phyloP scores from a whole-genome alignment of 2,113 vertebrate species.

The Podocnemis expansa region DNA sequence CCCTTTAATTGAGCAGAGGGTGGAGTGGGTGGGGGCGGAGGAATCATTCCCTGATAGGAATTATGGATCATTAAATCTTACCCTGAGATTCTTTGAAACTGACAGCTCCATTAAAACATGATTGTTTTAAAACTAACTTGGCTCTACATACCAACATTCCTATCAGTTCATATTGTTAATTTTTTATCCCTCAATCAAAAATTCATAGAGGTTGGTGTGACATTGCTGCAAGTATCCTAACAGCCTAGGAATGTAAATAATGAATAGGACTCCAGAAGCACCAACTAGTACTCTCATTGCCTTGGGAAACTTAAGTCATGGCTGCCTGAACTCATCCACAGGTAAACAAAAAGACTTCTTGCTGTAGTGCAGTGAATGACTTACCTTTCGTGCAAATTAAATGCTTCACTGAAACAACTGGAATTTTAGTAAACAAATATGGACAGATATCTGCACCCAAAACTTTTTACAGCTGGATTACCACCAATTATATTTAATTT shows the following conservation, averaged over 20 bases:
- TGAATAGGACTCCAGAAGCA: background rate
- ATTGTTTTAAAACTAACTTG: constrained; percentile 14
- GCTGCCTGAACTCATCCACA: constrained; percentile 32
- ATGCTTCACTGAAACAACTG: background rate
- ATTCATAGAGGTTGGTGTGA: constrained; percentile 60
- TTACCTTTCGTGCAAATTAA: constrained; percentile 29
- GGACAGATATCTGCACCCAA: background rate
- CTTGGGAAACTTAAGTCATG: background rate
- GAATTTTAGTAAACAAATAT: background rate
- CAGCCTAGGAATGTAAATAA: constrained; percentile 40
- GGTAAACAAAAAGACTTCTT: constrained; percentile 2
- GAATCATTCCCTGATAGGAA: background rate
- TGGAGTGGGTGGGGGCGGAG: background rate
- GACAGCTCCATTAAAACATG: background rate
- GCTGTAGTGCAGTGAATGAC: constrained; percentile 1
- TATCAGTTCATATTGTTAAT: constrained; percentile 57
- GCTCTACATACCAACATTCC: constrained; percentile 4
- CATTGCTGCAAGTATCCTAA: constrained; percentile 25
- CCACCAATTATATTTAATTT: background rate
- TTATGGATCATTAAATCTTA: background rate
- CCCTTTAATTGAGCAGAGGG: background rate
- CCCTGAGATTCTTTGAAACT: background rate
- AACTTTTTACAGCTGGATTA: background rate
- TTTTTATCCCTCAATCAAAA: constrained; percentile 68
- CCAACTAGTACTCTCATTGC: background rate